These are phyloP conservation scores for Caenorhabditis virilis DNA, from an alignment of 2,888 invertebrate species.

Conservation along the genomic window DNA sequence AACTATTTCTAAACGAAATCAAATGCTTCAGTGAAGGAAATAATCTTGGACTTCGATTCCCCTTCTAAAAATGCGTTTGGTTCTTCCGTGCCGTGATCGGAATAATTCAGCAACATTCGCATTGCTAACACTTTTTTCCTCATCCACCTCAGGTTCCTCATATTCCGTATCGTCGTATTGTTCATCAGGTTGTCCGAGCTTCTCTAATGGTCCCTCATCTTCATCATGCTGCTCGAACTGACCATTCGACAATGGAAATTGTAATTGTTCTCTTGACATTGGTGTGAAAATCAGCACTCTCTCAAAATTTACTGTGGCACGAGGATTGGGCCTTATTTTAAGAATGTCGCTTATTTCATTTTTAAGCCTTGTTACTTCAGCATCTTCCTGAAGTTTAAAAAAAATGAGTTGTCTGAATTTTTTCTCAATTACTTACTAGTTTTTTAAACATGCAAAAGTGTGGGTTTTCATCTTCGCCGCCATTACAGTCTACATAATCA, in stretches of 20 bases:
- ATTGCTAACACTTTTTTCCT: background rate
- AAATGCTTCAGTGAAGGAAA: too few relatives aligned
- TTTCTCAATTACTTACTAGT: constrained; percentile 20
- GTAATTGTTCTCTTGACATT: too few relatives aligned
- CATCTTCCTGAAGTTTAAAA: constrained; percentile 24
- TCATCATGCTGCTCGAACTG: background rate
- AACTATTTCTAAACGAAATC: too few relatives aligned
- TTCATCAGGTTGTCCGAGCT: constrained; percentile 19
- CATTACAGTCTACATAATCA: constrained; percentile 32
- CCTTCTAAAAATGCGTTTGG: too few relatives aligned
- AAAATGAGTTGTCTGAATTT: background rate
- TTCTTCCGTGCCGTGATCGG: too few relatives aligned
- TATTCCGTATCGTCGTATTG: background rate
- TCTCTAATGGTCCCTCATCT: background rate
- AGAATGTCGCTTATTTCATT: constrained; percentile 4
- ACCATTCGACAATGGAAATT: too few relatives aligned
- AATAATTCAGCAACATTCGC: too few relatives aligned
- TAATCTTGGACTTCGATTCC: too few relatives aligned
- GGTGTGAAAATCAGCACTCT: too few relatives aligned
- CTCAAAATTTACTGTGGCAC: too few relatives aligned
- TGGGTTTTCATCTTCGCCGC: constrained; percentile 43
- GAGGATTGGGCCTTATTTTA: too few relatives aligned
- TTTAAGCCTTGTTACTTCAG: constrained; percentile 16
- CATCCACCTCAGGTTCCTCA: constrained; percentile 9
- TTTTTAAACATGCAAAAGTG: constrained; percentile 44